Percentiles rank a stretch among this genome's conserved stretches.
Conservation (phyloP, 1,140 invertebrate species). For the Battus philenor region DNA sequence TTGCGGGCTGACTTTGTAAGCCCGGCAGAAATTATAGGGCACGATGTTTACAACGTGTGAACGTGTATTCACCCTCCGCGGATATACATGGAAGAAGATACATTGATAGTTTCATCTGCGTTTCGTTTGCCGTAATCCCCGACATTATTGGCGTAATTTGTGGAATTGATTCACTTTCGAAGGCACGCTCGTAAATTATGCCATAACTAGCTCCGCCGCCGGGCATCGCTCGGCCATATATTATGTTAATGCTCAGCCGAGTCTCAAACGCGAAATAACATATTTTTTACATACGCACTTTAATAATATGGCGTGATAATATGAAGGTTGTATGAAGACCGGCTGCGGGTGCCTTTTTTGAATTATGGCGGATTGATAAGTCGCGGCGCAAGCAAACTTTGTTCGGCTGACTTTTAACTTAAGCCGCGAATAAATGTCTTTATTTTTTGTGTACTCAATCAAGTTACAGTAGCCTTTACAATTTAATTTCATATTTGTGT, state of each 20-base stretch:
- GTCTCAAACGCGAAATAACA: slow-evolving; percentile 10
- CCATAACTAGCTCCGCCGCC: slow-evolving; percentile 13
- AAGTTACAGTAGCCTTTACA: too few species aligned
- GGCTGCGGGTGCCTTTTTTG: slow-evolving; percentile 4
- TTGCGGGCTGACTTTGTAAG: neutral
- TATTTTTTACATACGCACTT: slow-evolving; percentile 7
- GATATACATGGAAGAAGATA: slow-evolving; percentile 1
- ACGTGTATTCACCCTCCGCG: neutral
- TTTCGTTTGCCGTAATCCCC: slow-evolving; percentile 14
- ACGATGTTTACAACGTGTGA: slow-evolving; percentile 13
- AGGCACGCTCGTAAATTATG: slow-evolving; percentile 19
- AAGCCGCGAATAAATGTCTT: slow-evolving; percentile 1
- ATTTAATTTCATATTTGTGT: too few species aligned
- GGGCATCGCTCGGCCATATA: slow-evolving; percentile 3
- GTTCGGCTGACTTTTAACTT: slow-evolving; percentile 1
- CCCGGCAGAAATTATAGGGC: slow-evolving; percentile 11
- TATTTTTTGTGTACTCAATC: too few species aligned
- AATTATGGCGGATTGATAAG: slow-evolving; percentile 12
- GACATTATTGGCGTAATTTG: slow-evolving; percentile 23
- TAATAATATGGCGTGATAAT: slow-evolving; percentile 13
- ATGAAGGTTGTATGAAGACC: neutral
- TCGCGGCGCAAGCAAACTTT: slow-evolving; percentile 2
- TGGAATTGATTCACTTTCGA: slow-evolving; percentile 26
- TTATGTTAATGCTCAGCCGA: slow-evolving; percentile 8
- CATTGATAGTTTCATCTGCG: slow-evolving; percentile 14